Percentiles rank a stretch among this genome's conserved stretches.
phyloP scores from a whole-genome alignment of 1,140 invertebrate species.

The Leptinotarsa lineolata region DNA sequence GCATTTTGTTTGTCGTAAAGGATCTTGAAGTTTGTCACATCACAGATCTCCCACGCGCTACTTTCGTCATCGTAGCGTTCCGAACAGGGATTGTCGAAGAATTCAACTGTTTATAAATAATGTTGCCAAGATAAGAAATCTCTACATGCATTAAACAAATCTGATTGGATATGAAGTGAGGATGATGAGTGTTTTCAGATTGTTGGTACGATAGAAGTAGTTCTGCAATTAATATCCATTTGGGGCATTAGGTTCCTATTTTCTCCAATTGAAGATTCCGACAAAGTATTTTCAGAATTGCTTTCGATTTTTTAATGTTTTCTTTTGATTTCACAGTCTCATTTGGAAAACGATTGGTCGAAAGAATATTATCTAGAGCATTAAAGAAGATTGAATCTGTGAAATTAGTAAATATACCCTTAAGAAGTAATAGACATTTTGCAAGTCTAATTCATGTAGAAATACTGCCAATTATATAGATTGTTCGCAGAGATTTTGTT shows the following conservation, averaged over 20 bases:
- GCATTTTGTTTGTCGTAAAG: conserved; percentile 22
- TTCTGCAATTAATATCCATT: no score
- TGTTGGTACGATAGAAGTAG: no score
- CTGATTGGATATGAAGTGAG: no score
- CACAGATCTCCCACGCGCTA: conserved; percentile 29
- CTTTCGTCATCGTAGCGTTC: conserved; percentile 29
- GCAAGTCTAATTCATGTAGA: not conserved
- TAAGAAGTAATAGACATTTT: not conserved
- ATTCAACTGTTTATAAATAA: conserved; percentile 31
- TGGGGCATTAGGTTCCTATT: no score
- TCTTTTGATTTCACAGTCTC: no score
- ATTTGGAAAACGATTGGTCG: no score
- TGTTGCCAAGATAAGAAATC: conserved; percentile 20
- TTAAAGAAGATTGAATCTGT: not conserved
- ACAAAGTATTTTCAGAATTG: no score
- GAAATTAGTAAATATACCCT: not conserved
- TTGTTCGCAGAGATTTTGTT: not conserved
- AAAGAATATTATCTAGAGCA: no score
- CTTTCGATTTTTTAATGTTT: no score
- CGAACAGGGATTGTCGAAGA: conserved; percentile 30
- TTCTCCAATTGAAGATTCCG: no score
- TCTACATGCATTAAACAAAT: no score
- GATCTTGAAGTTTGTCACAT: conserved; percentile 21
- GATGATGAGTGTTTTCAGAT: no score
- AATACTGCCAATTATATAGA: not conserved